Conservation (phyloP, 92 coral and sea anemone species). For the Actinostola sp. region DNA sequence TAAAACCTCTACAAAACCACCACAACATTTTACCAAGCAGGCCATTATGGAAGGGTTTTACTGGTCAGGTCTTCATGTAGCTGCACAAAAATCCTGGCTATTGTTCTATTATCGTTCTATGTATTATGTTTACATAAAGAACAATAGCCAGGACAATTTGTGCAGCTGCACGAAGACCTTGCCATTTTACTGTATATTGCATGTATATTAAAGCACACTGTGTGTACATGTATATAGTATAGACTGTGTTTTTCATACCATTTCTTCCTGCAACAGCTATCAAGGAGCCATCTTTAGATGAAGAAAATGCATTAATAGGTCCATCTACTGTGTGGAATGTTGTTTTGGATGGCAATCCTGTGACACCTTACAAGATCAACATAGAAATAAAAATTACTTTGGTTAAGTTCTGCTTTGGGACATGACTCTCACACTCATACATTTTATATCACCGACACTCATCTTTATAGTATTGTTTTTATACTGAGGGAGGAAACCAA, state of each 20-base stretch:
- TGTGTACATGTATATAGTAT: not conserved
- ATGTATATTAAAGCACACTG: not conserved
- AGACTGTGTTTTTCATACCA: constrained; percentile 64
- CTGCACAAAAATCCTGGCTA: too few species aligned
- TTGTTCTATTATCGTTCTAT: too few species aligned
- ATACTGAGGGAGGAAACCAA: too few species aligned
- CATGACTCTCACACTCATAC: not conserved
- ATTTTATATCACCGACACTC: not conserved
- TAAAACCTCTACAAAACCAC: too few species aligned
- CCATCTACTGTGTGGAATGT: constrained; percentile 66
- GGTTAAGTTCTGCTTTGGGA: not conserved
- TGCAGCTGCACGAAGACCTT: too few species aligned
- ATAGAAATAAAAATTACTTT: too few species aligned
- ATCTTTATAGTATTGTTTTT: too few species aligned
- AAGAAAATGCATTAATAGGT: constrained; percentile 79
- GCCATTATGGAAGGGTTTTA: too few species aligned
- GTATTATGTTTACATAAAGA: too few species aligned
- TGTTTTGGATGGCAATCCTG: constrained; percentile 50
- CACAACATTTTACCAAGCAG: too few species aligned
- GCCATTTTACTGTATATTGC: not conserved
- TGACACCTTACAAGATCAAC: constrained; percentile 32
- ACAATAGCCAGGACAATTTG: too few species aligned
- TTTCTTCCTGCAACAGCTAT: constrained; percentile 98
- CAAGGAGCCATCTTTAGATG: constrained; percentile 81
- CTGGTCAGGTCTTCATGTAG: too few species aligned